phyloP scores from a whole-genome alignment of 2,113 vertebrate species.

The Dascyllus trimaculatus region DNA sequence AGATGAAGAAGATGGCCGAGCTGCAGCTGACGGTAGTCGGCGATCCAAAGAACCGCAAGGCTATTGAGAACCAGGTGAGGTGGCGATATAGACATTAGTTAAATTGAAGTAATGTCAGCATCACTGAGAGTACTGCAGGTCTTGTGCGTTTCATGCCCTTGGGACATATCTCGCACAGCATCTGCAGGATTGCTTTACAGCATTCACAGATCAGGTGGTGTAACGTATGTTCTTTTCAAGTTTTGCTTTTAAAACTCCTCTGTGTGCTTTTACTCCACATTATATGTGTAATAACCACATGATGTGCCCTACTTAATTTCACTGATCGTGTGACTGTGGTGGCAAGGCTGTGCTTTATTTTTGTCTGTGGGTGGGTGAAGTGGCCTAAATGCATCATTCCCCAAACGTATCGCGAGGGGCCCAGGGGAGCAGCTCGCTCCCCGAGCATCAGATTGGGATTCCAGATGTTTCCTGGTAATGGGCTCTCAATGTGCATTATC shows the following conservation, averaged over 20 bases:
- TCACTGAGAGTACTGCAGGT: not conserved
- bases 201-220: not conserved
- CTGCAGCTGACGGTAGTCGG: constrained; percentile 93
- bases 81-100: not conserved
- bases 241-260: not conserved
- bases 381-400: constrained; percentile 74
- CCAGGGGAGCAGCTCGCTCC: constrained; percentile 61
- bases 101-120: too few species aligned
- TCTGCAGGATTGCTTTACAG: too few species aligned
- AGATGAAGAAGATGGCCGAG: constrained; percentile 99
- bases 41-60: constrained; percentile 95
- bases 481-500: constrained; percentile 74
- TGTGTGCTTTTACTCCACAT: not conserved
- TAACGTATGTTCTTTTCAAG: not conserved
- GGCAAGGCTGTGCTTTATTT: constrained; percentile 55
- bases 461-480: constrained; percentile 82
- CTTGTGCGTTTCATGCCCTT: not conserved
- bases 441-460: constrained; percentile 72
- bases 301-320: constrained; percentile 57
- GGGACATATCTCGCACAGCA: not conserved
- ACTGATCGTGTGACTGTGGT: constrained; percentile 34
- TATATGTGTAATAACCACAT: constrained; percentile 21
- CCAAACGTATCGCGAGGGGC: constrained; percentile 53
- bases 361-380: constrained; percentile 66
- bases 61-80: constrained; percentile 96